Conservation (phyloP, 1,140 invertebrate genomes). For the Anastrepha ludens region DNA sequence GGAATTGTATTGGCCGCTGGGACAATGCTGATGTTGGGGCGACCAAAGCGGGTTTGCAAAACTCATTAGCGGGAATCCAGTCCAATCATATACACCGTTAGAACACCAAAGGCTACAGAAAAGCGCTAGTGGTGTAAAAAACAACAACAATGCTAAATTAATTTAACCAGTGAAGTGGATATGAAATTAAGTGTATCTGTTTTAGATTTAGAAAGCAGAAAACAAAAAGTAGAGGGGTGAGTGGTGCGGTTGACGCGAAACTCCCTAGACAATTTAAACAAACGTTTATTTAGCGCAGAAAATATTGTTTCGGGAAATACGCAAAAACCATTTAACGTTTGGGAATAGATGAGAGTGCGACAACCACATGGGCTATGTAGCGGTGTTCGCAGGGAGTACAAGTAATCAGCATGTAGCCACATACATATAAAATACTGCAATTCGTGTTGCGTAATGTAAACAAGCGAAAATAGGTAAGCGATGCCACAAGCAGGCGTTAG, state of each 20-base stretch:
- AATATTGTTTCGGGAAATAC: not conserved
- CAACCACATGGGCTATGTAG: not conserved
- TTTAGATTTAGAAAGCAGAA: not conserved
- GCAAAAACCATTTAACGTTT: not conserved
- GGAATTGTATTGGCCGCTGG: not conserved
- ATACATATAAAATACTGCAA: not conserved
- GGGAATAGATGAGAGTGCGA: not conserved
- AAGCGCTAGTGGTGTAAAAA: not conserved
- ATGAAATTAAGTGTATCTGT: conserved; percentile 3
- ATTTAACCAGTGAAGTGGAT: not conserved
- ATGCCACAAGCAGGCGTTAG: not conserved
- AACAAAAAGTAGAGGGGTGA: not conserved
- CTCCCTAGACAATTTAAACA: not conserved
- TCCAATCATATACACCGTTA: not conserved
- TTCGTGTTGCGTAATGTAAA: not conserved
- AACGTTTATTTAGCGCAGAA: not conserved
- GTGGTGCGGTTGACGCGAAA: not conserved
- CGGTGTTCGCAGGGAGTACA: too few species aligned
- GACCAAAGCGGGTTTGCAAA: conserved; percentile 3
- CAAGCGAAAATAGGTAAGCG: not conserved
- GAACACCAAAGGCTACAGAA: not conserved
- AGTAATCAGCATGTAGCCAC: conserved; percentile 27
- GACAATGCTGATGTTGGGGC: not conserved
- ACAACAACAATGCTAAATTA: conserved; percentile 28
- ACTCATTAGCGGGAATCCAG: conserved; percentile 17